phyloP scores from a whole-genome alignment of 2,888 invertebrate genomes.

The Masnerella sp. region DNA sequence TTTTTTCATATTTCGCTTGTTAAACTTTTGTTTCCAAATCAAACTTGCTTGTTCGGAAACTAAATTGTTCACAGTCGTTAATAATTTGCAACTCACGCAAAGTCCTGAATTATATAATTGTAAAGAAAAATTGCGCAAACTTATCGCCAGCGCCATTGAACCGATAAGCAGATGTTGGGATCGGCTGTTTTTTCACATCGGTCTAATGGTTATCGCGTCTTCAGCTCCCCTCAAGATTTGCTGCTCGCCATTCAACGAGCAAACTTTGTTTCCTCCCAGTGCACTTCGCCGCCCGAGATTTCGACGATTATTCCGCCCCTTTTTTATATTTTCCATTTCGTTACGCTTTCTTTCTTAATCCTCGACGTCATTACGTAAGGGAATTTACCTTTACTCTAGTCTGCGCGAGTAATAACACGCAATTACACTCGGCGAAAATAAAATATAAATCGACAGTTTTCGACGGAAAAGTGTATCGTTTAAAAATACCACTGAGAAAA shows the following conservation, averaged over 20 bases:
- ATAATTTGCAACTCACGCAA: no score
- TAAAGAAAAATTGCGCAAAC: slow-evolving; percentile 20
- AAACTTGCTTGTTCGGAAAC: no score
- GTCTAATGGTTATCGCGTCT: slow-evolving; percentile 53
- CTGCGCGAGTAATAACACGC: slow-evolving; percentile 36
- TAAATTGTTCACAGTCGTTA: no score
- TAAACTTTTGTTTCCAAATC: no score
- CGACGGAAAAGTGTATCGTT: neutral
- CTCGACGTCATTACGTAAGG: slow-evolving; percentile 34
- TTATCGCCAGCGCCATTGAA: slow-evolving; percentile 33
- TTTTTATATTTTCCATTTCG: slow-evolving; percentile 46
- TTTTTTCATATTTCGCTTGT: no score
- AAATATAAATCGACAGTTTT: slow-evolving; percentile 36
- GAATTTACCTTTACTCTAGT: slow-evolving; percentile 41
- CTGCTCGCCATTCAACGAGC: slow-evolving; percentile 44
- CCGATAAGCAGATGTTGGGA: slow-evolving; percentile 47
- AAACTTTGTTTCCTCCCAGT: slow-evolving; percentile 47
- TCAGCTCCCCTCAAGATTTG: slow-evolving; percentile 46
- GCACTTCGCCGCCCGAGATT: slow-evolving; percentile 43
- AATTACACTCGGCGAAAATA: slow-evolving; percentile 38
- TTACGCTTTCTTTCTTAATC: slow-evolving; percentile 45
- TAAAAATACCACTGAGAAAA: no score
- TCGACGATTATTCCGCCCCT: slow-evolving; percentile 30
- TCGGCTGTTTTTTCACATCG: slow-evolving; percentile 35
- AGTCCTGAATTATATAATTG: slow-evolving; percentile 16